Base-by-base conservation (phyloP, 2,113 vertebrate genomes). In the Sapayoa aenigma region DNA sequence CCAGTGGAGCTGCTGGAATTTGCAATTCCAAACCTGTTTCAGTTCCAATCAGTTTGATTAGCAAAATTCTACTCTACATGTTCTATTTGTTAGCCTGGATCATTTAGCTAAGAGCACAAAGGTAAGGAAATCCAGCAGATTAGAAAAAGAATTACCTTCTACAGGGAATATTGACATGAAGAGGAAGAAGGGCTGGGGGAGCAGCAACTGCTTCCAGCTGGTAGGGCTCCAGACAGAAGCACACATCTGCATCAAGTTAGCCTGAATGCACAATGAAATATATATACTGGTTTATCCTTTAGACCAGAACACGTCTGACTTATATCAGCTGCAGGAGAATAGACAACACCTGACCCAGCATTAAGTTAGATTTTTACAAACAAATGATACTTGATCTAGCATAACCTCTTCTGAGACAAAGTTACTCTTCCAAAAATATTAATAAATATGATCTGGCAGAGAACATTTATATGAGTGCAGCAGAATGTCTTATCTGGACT, bases 381-480 rank as follows among this genome's bases (percentile, higher is more conserved):
- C 46, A 84, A 83, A 81, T 62, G 75, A 90, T 67, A n/a, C 55
- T 76, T 47, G 88, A 90, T 93, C 50, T 63, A 87, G 65, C 63
- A 86, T 37, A 86, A 88, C 68, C 50, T 83, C 72, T 80, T 67
- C 11, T 5, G 47, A 93, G 68, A 86, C 55, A 77, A 84, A 90
- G 80, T 8, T 81, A 22, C 75, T 74, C 68, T 60, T 83, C 85
- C 67, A 47, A 46, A 89, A 84, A 16, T 7, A 15, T 47, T 93
- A 78, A 92, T 63, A 84, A 92, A 92, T 90, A 74, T 6, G 72
- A 92, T 74, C 42, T 95, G 88, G 83, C 95, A 93, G 65, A 62
- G 76, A 63, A 67, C 46, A 55, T 91, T 94, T 79, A 37, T 18
- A 33, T 28, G 39, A 71, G 63, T 77, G 86, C 88, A 84, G 83